These are phyloP conservation scores for Sebastes nivosus DNA, from an alignment of 2,797 vertebrate genomes.

Conservation along the genomic window DNA sequence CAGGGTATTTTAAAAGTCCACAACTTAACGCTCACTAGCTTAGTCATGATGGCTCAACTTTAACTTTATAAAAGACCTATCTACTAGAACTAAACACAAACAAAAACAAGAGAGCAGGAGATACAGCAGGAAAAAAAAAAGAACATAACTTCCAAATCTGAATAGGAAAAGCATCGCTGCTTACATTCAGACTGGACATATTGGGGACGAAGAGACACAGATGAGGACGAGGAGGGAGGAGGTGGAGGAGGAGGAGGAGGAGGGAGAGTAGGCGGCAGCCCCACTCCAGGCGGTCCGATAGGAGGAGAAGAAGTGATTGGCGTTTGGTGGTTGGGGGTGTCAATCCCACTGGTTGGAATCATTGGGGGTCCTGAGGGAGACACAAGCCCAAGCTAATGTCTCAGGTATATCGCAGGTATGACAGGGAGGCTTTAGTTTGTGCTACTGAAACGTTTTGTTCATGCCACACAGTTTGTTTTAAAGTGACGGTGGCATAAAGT, in stretches of 20 bases:
- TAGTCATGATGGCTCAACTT: not conserved
- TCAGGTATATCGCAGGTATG: constrained; percentile 32
- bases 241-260: constrained; percentile 58
- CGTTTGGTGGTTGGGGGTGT: constrained; percentile 88
- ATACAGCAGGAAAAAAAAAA: not conserved
- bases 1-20: not conserved
- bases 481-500: not conserved
- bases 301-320: constrained; percentile 76
- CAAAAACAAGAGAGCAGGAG: not conserved
- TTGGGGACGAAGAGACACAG: constrained; percentile 92
- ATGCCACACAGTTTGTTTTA: not conserved
- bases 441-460: not conserved
- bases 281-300: constrained; percentile 80
- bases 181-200: constrained; percentile 98
- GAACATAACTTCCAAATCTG: constrained; percentile 30
- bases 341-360: constrained; percentile 89
- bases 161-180: constrained; percentile 70
- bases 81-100: not conserved
- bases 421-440: constrained; percentile 1
- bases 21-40: not conserved
- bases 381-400: constrained; percentile 75
- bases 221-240: constrained; percentile 76
- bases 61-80: not conserved
- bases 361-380: constrained; percentile 90
- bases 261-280: constrained; percentile 78